phyloP scores from a whole-genome alignment of 1,140 invertebrate species.

The Acromyrmex heyeri region DNA sequence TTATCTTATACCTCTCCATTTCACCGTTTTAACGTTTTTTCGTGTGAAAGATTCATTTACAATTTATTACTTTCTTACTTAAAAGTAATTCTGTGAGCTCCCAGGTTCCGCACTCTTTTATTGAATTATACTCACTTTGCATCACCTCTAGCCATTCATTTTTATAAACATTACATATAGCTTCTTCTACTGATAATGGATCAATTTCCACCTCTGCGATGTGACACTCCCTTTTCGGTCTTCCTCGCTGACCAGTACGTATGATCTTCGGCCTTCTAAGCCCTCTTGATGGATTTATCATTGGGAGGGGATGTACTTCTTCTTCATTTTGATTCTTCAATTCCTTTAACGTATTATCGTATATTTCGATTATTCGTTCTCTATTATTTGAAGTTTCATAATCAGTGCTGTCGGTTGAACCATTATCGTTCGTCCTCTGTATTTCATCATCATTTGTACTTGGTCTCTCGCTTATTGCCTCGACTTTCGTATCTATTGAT shows the following conservation, averaged over 20 bases:
- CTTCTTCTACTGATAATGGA: conserved; percentile 31
- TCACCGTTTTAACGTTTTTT: conserved; percentile 74
- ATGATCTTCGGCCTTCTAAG: background rate
- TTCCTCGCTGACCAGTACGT: background rate
- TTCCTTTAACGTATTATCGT: background rate
- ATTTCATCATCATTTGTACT: background rate
- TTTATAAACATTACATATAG: conserved; percentile 39
- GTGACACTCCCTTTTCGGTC: background rate
- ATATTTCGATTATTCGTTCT: background rate
- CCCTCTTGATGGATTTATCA: background rate
- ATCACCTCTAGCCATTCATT: conserved; percentile 65
- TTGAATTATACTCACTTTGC: conserved; percentile 61
- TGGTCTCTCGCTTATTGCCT: background rate
- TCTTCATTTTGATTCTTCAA: background rate
- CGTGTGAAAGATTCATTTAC: conserved; percentile 80
- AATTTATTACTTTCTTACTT: conserved; percentile 74
- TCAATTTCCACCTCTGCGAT: background rate
- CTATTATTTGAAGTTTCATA: background rate
- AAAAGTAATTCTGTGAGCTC: conserved; percentile 10
- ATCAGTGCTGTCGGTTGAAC: background rate
- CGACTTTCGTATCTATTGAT: background rate
- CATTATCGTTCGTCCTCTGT: background rate
- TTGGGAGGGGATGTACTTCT: background rate
- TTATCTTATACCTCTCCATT: conserved; percentile 80
- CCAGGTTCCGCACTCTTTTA: conserved; percentile 68